phyloP scores from a whole-genome alignment of 2,888 invertebrate genomes.

The Tethea ocularis region DNA sequence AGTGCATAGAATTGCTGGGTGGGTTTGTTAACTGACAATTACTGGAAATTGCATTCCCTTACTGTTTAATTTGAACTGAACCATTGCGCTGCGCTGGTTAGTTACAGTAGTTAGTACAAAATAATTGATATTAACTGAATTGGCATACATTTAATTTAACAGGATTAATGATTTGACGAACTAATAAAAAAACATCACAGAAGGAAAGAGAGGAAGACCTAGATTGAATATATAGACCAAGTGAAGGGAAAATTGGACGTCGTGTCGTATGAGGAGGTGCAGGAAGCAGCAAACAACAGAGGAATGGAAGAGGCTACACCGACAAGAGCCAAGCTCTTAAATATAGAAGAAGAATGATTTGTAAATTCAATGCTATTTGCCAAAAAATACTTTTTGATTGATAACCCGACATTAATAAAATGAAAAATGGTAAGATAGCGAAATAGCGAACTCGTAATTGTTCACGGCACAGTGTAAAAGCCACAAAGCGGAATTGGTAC shows the following conservation, averaged over 20 bases:
- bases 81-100: background rate
- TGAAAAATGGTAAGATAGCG: too few species aligned
- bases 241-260: too few species aligned
- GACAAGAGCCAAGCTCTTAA: too few species aligned
- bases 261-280: too few species aligned
- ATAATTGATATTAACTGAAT: background rate
- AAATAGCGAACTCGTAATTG: too few species aligned
- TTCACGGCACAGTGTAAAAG: background rate
- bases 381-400: background rate
- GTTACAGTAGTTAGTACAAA: background rate
- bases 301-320: too few species aligned
- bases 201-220: too few species aligned
- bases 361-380: background rate
- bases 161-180: background rate
- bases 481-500: background rate
- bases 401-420: background rate
- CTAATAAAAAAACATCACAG: too few species aligned
- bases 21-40: background rate
- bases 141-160: background rate
- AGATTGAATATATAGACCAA: too few species aligned
- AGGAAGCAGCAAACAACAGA: too few species aligned
- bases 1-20: background rate
- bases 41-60: background rate
- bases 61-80: background rate
- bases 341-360: too few species aligned